Conservation (phyloP, 2,113 vertebrate genomes). For the Eira barbara region DNA sequence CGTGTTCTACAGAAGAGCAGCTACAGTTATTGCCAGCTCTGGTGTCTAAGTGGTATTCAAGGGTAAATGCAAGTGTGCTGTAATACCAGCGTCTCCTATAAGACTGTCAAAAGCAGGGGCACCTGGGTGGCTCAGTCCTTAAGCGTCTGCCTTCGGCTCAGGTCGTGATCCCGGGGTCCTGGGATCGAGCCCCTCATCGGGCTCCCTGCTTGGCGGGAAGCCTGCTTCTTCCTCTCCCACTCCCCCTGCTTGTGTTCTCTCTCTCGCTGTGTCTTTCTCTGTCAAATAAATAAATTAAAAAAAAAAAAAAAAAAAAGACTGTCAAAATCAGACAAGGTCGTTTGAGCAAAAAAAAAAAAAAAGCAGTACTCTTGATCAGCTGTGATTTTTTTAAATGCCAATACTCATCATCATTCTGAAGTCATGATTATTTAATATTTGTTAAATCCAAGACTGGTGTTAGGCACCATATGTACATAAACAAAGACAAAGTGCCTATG, state of each 20-base stretch:
- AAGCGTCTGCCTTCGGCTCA: no score
- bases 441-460: constrained; percentile 40
- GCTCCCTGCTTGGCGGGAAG: no score
- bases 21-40: neutral
- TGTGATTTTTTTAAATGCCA: constrained; percentile 45
- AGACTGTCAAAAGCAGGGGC: neutral
- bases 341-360: neutral
- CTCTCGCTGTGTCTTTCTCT: no score
- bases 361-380: neutral
- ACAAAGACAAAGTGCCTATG: constrained; percentile 25
- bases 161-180: no score
- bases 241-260: no score
- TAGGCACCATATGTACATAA: constrained; percentile 51
- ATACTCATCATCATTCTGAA: constrained; percentile 39
- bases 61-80: neutral
- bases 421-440: constrained; percentile 64
- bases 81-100: neutral
- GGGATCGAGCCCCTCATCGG: no score
- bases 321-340: constrained; percentile 40
- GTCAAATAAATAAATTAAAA: no score
- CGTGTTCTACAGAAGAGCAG: neutral
- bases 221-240: no score
- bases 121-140: no score
- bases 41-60: constrained; percentile 46
- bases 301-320: no score